These are phyloP conservation scores for Poecilia picta DNA, from an alignment of 2,797 vertebrate species.

Conservation along the genomic window DNA sequence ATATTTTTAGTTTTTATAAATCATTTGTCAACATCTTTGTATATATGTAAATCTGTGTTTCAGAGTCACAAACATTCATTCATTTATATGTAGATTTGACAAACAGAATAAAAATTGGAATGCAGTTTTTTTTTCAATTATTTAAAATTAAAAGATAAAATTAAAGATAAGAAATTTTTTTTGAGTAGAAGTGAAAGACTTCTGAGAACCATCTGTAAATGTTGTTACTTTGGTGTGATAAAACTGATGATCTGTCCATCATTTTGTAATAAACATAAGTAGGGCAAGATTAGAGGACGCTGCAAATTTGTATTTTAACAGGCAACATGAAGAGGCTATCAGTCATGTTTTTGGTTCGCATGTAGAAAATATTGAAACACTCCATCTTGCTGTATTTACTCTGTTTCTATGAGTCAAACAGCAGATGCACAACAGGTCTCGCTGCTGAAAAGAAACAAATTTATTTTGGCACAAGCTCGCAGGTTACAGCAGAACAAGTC, in stretches of 20 bases:
- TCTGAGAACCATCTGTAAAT: slow-evolving; percentile 2
- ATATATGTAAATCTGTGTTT: not conserved
- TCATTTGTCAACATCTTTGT: not conserved
- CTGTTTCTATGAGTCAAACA: slow-evolving; percentile 45
- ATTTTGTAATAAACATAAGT: slow-evolving; percentile 40
- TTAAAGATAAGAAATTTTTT: not conserved
- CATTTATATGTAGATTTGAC: not conserved
- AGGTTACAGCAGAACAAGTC: slow-evolving; percentile 45
- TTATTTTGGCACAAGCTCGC: slow-evolving; percentile 58
- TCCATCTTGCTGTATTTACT: slow-evolving; percentile 46
- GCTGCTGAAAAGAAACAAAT: slow-evolving; percentile 51
- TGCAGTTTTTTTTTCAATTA: not conserved
- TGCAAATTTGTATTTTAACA: slow-evolving; percentile 45
- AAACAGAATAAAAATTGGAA: not conserved
- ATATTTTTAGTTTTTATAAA: not conserved
- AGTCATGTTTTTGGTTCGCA: slow-evolving; percentile 49
- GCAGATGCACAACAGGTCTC: slow-evolving; percentile 52
- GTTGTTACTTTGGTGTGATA: slow-evolving; percentile 18
- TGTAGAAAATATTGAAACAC: slow-evolving; percentile 47
- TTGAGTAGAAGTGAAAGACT: not conserved
- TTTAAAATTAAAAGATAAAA: not conserved
- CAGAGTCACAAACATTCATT: not conserved
- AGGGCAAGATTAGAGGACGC: slow-evolving; percentile 50
- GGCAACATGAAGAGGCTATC: slow-evolving; percentile 18
- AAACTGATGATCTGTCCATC: slow-evolving; percentile 15